Evolutionary conservation across 2,797 vertebrate genomes (phyloP).

Genomic region (Mormyrus hasselquistii): DNA sequence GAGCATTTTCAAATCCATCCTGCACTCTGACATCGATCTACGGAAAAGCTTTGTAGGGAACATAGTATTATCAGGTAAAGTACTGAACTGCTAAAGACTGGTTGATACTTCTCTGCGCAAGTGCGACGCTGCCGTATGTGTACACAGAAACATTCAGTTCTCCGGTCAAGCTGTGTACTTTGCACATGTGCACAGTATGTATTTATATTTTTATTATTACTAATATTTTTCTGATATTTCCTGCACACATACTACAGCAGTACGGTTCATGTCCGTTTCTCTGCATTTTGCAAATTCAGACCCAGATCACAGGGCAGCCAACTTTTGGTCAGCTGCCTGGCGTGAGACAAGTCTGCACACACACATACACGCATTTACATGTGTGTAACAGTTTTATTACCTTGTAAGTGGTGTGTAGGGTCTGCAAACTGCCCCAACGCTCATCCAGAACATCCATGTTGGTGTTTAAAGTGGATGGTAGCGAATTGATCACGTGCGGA

Average conservation of each 20-base stretch:
- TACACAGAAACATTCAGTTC: neutral
- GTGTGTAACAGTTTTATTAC: neutral
- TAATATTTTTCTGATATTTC: neutral
- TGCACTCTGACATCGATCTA: slow-evolving; percentile 63
- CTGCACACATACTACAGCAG: neutral
- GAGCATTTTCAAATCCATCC: slow-evolving; percentile 61
- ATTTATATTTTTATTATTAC: neutral
- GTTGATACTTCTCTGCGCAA: neutral
- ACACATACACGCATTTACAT: neutral
- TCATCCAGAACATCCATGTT: neutral
- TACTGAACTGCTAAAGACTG: neutral
- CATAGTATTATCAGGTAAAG: slow-evolving; percentile 62
- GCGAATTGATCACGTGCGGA: neutral
- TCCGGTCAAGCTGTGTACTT: neutral
- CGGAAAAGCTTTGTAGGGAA: slow-evolving; percentile 57
- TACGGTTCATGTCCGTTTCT: neutral
- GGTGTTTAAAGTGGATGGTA: neutral
- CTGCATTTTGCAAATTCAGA: neutral
- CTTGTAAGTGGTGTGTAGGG: neutral
- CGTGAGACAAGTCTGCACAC: neutral
- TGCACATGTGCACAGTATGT: neutral
- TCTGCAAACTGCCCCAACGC: neutral
- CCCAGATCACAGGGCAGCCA: neutral
- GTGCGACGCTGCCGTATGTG: no score
- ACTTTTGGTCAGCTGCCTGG: neutral